Percentiles rank a stretch among this genome's conserved stretches.
These are phyloP conservation scores for Oxyteleia sp. DNA, from an alignment of 2,888 invertebrate species.

Conservation along the genomic window DNA sequence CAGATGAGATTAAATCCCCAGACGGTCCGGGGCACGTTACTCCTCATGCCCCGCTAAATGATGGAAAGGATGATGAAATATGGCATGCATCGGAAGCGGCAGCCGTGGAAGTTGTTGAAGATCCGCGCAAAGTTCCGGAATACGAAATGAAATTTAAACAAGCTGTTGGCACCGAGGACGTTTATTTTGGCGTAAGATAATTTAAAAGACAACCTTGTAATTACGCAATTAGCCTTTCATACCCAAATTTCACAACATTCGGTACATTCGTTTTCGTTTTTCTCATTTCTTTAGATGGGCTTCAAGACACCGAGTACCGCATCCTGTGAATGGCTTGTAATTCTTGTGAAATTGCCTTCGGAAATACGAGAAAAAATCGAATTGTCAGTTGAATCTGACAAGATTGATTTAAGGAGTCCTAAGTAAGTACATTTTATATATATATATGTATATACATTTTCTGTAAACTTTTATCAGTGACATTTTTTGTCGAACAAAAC, in stretches of 20 bases:
- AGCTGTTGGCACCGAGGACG: conserved; percentile 94
- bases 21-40: conserved; percentile 75
- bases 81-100: conserved; percentile 83
- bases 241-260: background rate
- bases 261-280: background rate
- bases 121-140: conserved; percentile 91
- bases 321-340: conserved; percentile 96
- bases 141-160: conserved; percentile 95
- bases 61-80: conserved; percentile 88
- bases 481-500: too few species aligned
- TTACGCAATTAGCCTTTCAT: conserved; percentile 30
- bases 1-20: conserved; percentile 86
- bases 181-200: conserved; percentile 92
- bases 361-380: conserved; percentile 93
- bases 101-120: conserved; percentile 82
- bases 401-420: conserved; percentile 85
- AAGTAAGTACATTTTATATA: conserved; percentile 76
- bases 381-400: conserved; percentile 89
- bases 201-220: conserved; percentile 34
- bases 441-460: too few species aligned
- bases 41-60: conserved; percentile 86
- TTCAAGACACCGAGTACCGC: conserved; percentile 93
- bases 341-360: conserved; percentile 92
- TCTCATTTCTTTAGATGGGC: conserved; percentile 90
- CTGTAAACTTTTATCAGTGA: too few species aligned